Base-by-base conservation (phyloP, 2,888 invertebrate genomes). In the Erebia epiphron region DNA sequence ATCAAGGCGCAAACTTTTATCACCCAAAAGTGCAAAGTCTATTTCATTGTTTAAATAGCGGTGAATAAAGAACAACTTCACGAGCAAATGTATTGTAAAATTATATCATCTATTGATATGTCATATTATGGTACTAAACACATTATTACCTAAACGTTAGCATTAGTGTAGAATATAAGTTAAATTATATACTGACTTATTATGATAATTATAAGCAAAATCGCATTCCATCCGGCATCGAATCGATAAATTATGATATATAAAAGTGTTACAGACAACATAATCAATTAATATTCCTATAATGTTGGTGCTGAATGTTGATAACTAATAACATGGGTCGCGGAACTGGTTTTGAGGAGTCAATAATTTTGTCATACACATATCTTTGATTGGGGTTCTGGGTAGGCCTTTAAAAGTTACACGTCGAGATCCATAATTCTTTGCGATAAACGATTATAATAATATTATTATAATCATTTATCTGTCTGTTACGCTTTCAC, bases 271-370 rank as follows among this genome's bases (percentile, higher is more conserved):
- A 67, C 26, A 58, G 57, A 57, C 57, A 67, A 67, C n/a, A 43
- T 57, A 57, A 67, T 67, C 66, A 67, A 67, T 67, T 67, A 67
- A 58, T 58, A 66, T 57, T 66, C 56, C 26, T 57, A 57, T 46
- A 57, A 57, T 67, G 46, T 58, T 49, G 46, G 46, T 67, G 46
- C 43, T 54, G 54, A 16, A 56, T 18, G 41, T 54, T 49, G 66
- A 67, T 67, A 57, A n/a, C 35, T 58, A 49, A 67, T 49, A 26
- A 26, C 26, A 26, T 26, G 26, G 26, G 26, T 26, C 26, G 26
- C 26, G 26, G 26, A 26, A 26, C 26, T 26, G 26, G 26, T 26
- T 26, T 26, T 26, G 26, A 26, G 26, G 26, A 26, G 26, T 26
- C 26, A 26, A 26, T 26, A 26, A 26, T 26, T 26, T 26, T 26